Evolutionary conservation across 2,888 invertebrate genomes (phyloP), one percentile per base, ranked within the genome.

Genomic region (Agonopterix heracliana): DNA sequence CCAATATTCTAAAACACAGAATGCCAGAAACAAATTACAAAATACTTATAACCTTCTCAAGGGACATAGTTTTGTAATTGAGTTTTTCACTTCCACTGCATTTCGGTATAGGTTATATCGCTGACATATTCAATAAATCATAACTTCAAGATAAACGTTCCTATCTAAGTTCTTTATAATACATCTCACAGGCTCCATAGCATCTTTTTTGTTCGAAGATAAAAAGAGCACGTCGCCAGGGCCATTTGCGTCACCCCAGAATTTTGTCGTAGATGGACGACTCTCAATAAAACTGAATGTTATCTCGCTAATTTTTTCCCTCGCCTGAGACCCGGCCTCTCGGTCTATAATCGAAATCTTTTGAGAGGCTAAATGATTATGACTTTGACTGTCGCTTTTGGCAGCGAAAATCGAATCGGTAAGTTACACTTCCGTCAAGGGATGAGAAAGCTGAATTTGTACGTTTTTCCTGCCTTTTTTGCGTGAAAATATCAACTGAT

Each of bases 301-400:
- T 78, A 79, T 81, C 77, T 76, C 60, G 63, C 77, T 75, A 81
- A 78, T 81, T 81, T 78, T 79, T 80, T 69, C 64, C 40, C 57
- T 61, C 60, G 54, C 63, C 62, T 62, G 61, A 60, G 45, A 66
- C 62, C 65, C 60, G 45, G 53, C 52, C 51, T 57, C 59, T 57
- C 53, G 61, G 36, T 60, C 57, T 58, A 61, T 61, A 61, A 59
- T 52, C 55, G 56, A 61, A 66, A 65, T 67, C 64, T 67, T 62
- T 53, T 57, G 52, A 58, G 61, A 55, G 55, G 46, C 51, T 53
- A 56, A 66, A 66, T 56, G 67, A 73, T 71, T 74, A 70, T 66
- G 68, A 63, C 58, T 47, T 49, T 59, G 58, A 63, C 56, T 66
- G 59, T 56, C 48, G 52, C 52, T 66, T 64, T 64, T 59, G 46